phyloP scores from a whole-genome alignment of 2,888 invertebrate genomes.

The Drosophila tripunctata region DNA sequence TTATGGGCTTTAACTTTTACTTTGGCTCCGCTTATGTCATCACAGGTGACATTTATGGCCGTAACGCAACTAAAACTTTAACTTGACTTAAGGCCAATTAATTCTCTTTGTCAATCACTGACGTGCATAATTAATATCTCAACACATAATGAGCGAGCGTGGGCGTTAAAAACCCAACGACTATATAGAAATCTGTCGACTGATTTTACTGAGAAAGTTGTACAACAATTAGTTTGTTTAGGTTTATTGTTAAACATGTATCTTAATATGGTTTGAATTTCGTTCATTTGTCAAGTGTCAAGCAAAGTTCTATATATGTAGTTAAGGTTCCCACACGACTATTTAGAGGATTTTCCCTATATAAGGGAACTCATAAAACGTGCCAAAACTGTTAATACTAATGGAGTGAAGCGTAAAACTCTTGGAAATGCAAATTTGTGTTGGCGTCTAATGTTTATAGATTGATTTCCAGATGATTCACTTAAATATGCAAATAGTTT shows the following conservation, averaged over 20 bases:
- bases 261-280: background rate
- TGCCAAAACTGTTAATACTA: constrained; percentile 37
- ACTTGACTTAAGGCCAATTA: constrained; percentile 56
- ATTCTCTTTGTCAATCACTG: constrained; percentile 54
- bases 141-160: constrained; percentile 47
- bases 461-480: constrained; percentile 28
- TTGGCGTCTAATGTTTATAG: constrained; percentile 6
- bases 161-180: constrained; percentile 26
- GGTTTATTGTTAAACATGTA: background rate
- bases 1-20: background rate
- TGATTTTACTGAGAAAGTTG: constrained; percentile 5
- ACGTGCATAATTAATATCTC: constrained; percentile 62
- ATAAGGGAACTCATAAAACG: constrained; percentile 33
- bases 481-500: background rate
- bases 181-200: background rate
- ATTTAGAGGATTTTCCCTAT: background rate
- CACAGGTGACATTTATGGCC: constrained; percentile 15
- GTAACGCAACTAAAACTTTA: constrained; percentile 23
- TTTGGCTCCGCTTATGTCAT: constrained; percentile 47
- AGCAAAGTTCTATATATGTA: background rate
- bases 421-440: constrained; percentile 22
- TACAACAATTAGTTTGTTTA: constrained; percentile 14
- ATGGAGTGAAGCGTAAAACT: constrained; percentile 28
- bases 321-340: background rate
- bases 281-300: constrained; percentile 26